Base-by-base conservation (phyloP, 2,113 vertebrate genomes). In the Dromas ardeola region DNA sequence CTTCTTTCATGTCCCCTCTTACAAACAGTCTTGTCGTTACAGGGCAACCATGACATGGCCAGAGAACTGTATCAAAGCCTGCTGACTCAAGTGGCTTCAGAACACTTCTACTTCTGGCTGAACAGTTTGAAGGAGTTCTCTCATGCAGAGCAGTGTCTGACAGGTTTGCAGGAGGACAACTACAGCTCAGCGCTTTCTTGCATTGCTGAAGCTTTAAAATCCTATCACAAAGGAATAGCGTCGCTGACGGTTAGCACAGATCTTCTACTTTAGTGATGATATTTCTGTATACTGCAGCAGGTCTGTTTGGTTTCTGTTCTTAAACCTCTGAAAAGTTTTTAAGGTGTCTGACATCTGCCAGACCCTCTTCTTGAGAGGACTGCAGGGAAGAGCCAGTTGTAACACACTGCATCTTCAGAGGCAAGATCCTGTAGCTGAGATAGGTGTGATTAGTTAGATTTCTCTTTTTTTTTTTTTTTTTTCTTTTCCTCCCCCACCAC, bases 21-120 rank as follows among this genome's bases (percentile, higher is more conserved):
- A 36, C 4, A 94, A 93, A 53, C 11, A 1, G 53, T 80, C 55
- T 88, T 88, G 62, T 63, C 65, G 2, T 97, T 90, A 67, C 66
- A 99, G 99, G 99, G 99, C 71, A 99, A 99, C 93, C 99, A 99
- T 18, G 99, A 99, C 95, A 99, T 99, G 98, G 99, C 99, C 95
- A 98, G 98, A 61, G 99, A 99, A 74, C 98, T 99, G 45, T 99
- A 99, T 97, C 99, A 99, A 97, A 99, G 99, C 94, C 97, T 99
- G 96, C 98, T 99, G 93, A 99, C 99, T 38, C 99, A 99, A 2
- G 99, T 99, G 76, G 99, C 99, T 13, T 99, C 99, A 0, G 99
- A 99, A 73, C 99, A 99, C 96, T 99, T 99, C 97, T 99, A 99
- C 99, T 99, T 99, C 98, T 99, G 99, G 99, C 98, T 99, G 62